Conservation (phyloP, 1,140 invertebrate species). For the Rhynchophorus ferrugineus region DNA sequence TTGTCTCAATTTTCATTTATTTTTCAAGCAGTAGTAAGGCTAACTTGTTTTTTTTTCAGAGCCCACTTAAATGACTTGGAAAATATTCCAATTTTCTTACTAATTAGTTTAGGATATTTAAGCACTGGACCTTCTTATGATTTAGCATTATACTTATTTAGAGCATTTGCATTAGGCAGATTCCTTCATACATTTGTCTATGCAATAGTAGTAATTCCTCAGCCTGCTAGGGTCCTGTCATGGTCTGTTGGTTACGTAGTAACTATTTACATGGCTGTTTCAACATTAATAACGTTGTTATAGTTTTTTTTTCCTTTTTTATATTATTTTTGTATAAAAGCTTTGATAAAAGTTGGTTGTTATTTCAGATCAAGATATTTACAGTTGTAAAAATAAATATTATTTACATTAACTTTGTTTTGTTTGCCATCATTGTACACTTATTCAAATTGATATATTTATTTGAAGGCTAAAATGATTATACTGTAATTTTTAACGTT, state of each 20-base stretch:
- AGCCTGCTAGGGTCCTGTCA: slow-evolving; percentile 49
- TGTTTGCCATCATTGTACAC: too few species aligned
- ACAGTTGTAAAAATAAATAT: too few species aligned
- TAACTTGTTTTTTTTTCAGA: slow-evolving; percentile 39
- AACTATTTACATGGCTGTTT: slow-evolving; percentile 43
- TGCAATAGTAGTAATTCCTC: slow-evolving; percentile 44
- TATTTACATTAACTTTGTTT: too few species aligned
- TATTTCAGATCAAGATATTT: too few species aligned
- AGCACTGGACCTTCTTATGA: slow-evolving; percentile 48
- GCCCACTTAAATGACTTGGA: slow-evolving; percentile 70
- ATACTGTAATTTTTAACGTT: too few species aligned
- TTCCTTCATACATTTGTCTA: slow-evolving; percentile 61
- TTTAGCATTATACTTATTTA: slow-evolving; percentile 50
- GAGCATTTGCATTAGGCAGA: slow-evolving; percentile 50
- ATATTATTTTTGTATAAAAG: too few species aligned
- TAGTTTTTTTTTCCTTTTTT: too few species aligned
- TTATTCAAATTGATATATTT: too few species aligned
- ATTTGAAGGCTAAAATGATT: too few species aligned
- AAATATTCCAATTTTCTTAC: slow-evolving; percentile 62
- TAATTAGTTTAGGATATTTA: slow-evolving; percentile 55
- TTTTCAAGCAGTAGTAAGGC: too few species aligned
- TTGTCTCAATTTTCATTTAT: too few species aligned
- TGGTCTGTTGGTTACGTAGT: slow-evolving; percentile 42
- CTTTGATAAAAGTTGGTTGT: too few species aligned
- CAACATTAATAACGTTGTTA: slow-evolving; percentile 21